phyloP scores from a whole-genome alignment of 2,888 invertebrate genomes.

The Euproctis similis region DNA sequence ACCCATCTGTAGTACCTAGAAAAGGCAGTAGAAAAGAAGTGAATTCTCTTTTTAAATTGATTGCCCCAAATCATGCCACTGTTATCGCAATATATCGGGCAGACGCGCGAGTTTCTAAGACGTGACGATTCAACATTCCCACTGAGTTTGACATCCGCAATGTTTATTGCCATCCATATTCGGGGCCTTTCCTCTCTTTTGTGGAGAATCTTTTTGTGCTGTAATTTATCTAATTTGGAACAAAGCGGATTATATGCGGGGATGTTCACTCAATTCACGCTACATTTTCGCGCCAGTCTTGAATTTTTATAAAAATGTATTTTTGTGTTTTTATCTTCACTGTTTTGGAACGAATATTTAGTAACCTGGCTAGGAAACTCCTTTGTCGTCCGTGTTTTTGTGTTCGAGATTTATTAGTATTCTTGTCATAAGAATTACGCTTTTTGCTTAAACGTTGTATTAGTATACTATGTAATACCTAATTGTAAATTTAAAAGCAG shows the following conservation, averaged over 20 bases:
- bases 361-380: constrained; percentile 3
- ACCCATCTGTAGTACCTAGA: too few species aligned
- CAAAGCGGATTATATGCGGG: constrained; percentile 50
- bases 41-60: constrained; percentile 1
- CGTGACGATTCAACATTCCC: constrained; percentile 54
- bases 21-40: too few species aligned
- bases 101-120: constrained; percentile 34
- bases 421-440: too few species aligned
- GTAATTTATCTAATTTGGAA: constrained; percentile 68
- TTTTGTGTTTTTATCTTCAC: constrained; percentile 8
- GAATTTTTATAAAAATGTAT: constrained; percentile 21
- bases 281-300: constrained; percentile 18
- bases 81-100: constrained; percentile 16
- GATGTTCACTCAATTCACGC: constrained; percentile 36
- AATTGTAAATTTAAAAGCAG: too few species aligned
- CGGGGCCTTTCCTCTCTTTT: constrained; percentile 46
- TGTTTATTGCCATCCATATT: constrained; percentile 57
- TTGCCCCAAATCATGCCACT: too few species aligned
- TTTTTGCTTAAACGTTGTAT: too few species aligned
- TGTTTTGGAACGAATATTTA: constrained; percentile 10
- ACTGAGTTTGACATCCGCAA: constrained; percentile 61
- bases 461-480: too few species aligned
- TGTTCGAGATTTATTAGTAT: too few species aligned
- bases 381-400: constrained; percentile 3
- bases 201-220: constrained; percentile 55